phyloP scores from a whole-genome alignment of 2,797 vertebrate genomes.

The Netta rufina region DNA sequence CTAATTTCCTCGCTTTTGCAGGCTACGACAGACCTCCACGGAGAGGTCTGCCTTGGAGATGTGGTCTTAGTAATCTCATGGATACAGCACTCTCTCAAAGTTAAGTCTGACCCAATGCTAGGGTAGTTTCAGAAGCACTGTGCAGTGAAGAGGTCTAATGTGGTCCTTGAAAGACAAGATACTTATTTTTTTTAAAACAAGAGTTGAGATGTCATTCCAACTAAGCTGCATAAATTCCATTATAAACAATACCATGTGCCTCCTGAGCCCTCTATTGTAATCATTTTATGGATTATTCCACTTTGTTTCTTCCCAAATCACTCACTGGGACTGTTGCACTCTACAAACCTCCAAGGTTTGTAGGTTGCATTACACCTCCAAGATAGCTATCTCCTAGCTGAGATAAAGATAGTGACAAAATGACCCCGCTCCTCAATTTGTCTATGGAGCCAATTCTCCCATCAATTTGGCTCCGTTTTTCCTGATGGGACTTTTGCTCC shows the following conservation, averaged over 20 bases:
- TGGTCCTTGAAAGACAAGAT: neutral
- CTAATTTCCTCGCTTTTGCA: conserved; percentile 12
- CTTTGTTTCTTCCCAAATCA: neutral
- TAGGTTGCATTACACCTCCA: neutral
- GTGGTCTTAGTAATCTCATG: neutral
- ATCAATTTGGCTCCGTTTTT: neutral
- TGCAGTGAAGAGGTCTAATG: neutral
- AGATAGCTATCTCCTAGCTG: neutral
- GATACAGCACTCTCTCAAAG: neutral
- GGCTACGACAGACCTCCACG: neutral
- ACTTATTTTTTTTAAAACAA: neutral
- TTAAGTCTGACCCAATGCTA: neutral
- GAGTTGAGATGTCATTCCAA: neutral
- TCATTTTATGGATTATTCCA: neutral
- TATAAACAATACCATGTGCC: neutral
- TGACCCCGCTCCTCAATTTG: fast-evolving
- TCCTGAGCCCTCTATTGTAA: neutral
- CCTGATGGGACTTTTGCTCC: fast-evolving
- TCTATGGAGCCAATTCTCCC: neutral
- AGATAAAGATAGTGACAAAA: neutral
- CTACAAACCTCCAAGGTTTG: neutral
- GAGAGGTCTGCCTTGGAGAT: neutral
- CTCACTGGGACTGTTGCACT: neutral
- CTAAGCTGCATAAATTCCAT: neutral
- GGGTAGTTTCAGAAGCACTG: neutral